Evolutionary conservation across 2,113 vertebrate species (phyloP), one percentile per base, ranked within the genome.

Genomic region (Parotia lawesii): DNA sequence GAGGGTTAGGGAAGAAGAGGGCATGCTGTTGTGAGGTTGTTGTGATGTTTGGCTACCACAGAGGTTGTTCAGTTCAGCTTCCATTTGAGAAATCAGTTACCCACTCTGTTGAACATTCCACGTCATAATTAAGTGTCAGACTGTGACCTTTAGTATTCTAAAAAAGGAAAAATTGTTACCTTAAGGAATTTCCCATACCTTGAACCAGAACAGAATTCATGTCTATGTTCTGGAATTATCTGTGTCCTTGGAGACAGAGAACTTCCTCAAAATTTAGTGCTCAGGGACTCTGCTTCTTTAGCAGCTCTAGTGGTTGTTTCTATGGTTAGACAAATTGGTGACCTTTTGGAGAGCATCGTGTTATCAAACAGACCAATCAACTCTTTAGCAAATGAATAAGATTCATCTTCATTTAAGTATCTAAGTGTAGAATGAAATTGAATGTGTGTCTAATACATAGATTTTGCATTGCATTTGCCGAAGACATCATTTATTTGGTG

Each of bases 161-260:
- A 91, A 84, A 90, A 88, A 88, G 60, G 56, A 80, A 95, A 96
- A 96, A 92, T 72, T 96, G 92, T 96, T 93, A 92, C 94, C 91
- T 92, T 94, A 94, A 95, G 87, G 93, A 94, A 91, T 96, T 94
- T 94, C 44, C 81, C 25, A 66, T 92, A 87, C 87, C 57, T 91
- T 88, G 91, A 95, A 95, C 93, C 87, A 90, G 94, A 94, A 90
- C 56, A 80, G 85, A 93, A 95, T 93, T 94, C 81, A 83, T 5
- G 4, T 73, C 84, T 89, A 2, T 65, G 50, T 85, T 96, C 85
- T 93, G 66, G 94, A 94, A 94, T 96, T 94, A 87, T 91, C 87
- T 90, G 62, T 47, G 66, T 62, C 94, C 87, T 87, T 70, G 50
- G 91, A 96, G 95, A 92, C 6, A 1, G 48, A 91, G 47, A 95